Evolutionary conservation across 2,888 invertebrate genomes (phyloP).

Genomic region (Drosophila greeni): DNA sequence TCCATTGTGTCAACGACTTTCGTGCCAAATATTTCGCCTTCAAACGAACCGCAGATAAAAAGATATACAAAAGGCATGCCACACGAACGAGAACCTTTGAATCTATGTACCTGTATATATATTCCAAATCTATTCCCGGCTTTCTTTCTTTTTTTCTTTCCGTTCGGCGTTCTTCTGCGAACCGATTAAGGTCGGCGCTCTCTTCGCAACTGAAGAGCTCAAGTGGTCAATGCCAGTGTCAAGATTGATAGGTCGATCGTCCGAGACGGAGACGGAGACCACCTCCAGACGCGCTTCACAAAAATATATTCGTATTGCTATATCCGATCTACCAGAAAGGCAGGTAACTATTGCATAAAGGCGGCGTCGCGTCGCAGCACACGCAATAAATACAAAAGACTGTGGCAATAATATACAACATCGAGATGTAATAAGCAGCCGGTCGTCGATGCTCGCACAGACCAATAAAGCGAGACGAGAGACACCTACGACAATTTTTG

Average conservation of each 20-base stretch:
- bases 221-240: slow-evolving; percentile 33
- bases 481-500: slow-evolving; percentile 62
- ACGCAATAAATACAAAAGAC: slow-evolving; percentile 30
- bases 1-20: slow-evolving; percentile 56
- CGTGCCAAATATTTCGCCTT: slow-evolving; percentile 53
- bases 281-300: slow-evolving; percentile 1
- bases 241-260: slow-evolving; percentile 17
- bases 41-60: slow-evolving; percentile 35
- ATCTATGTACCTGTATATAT: background rate
- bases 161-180: slow-evolving; percentile 1
- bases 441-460: slow-evolving; percentile 36
- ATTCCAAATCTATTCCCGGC: slow-evolving; percentile 11
- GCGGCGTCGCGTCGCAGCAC: slow-evolving; percentile 14
- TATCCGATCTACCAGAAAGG: slow-evolving; percentile 8
- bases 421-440: slow-evolving; percentile 17
- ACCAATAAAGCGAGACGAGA: slow-evolving; percentile 33
- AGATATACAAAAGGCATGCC: slow-evolving; percentile 15
- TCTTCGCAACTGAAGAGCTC: slow-evolving; percentile 12
- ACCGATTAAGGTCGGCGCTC: slow-evolving; percentile 10
- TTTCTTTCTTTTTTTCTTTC: background rate
- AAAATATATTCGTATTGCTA: background rate
- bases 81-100: slow-evolving; percentile 3
- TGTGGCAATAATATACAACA: slow-evolving; percentile 24
- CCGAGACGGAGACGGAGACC: slow-evolving; percentile 10
- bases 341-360: slow-evolving; percentile 32